Base-by-base conservation (phyloP, 2,888 invertebrate species). In the Anoncus sp. region DNA sequence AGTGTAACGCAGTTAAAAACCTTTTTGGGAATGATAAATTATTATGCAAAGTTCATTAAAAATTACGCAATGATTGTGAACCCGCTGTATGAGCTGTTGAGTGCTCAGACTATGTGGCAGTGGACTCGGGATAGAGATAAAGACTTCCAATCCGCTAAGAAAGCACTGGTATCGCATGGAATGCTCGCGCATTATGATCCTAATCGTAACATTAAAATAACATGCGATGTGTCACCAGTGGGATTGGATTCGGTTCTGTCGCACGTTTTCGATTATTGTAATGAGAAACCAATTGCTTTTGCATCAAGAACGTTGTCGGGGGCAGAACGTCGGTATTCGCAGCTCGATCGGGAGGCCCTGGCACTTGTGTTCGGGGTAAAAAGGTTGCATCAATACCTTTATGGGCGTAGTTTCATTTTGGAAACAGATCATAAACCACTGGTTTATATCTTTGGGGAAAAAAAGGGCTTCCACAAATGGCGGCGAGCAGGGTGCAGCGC, bases 371-470 rank as follows among this genome's bases (percentile, higher is more conserved):
- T 83, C 60, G 79, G 78, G 10, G 69, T 82, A 5, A 77, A 83
- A 27, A 65, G 72, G 10, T 85, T 85, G 27, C 74, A 80, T 20
- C 78, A 82, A 24, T 87, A 83, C 57, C 10, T 87, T 1, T 83
- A 66, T 59, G 84, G 83, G 1, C 51, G 62, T 45, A 60, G 38
- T 49, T 85, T 87, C 53, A 77, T 60, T 7, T 40, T 85, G 3
- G 73, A 82, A 16, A 83, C 83, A 3, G 86, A 86, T 66, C 83
- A 85, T 57, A 84, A 84, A 10, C 81, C 85, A 0, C 57, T 86
- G 16, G 51, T 76, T 0, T 82, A 82, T 40, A 80, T 84, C 16
- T 76, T 84, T 60, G 79, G 80, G 53, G 73, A 0, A 59, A 70
- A 16, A 80, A 76, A 24, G 62, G 79, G 1, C 63, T 84, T 7